phyloP scores from a whole-genome alignment of 2,797 vertebrate genomes.

The Mus caroli region DNA sequence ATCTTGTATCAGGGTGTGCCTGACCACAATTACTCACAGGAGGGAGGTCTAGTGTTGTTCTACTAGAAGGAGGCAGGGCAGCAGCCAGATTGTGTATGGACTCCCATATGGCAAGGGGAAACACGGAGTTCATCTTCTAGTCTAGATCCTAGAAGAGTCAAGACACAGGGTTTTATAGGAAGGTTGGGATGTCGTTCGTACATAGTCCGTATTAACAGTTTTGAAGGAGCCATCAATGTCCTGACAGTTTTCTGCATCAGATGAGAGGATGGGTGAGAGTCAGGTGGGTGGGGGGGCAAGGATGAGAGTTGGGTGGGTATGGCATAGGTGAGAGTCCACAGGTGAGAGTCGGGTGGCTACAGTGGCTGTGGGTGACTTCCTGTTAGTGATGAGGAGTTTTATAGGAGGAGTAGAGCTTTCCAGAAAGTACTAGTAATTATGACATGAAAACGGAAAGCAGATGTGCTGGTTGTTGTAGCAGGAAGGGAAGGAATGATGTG shows the following conservation, averaged over 20 bases:
- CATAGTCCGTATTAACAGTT: background rate
- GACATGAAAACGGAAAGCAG: slow-evolving; percentile 70
- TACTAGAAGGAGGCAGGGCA: background rate
- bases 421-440: slow-evolving; percentile 34
- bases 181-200: background rate
- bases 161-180: background rate
- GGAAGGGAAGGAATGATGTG: slow-evolving; percentile 59
- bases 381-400: slow-evolving; percentile 39
- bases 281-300: no score
- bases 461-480: slow-evolving; percentile 32
- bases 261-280: background rate
- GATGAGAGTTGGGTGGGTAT: background rate
- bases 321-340: background rate
- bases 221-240: background rate
- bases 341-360: background rate
- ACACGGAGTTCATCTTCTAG: background rate
- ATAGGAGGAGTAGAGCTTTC: slow-evolving; percentile 38
- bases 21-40: background rate
- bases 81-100: background rate
- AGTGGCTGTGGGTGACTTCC: background rate
- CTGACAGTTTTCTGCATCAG: background rate
- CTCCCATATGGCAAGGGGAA: background rate
- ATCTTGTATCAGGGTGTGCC: background rate
- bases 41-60: background rate
- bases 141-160: background rate